These are phyloP conservation scores for Leptura quadrifasciata DNA, from an alignment of 2,888 invertebrate species.

Conservation along the genomic window DNA sequence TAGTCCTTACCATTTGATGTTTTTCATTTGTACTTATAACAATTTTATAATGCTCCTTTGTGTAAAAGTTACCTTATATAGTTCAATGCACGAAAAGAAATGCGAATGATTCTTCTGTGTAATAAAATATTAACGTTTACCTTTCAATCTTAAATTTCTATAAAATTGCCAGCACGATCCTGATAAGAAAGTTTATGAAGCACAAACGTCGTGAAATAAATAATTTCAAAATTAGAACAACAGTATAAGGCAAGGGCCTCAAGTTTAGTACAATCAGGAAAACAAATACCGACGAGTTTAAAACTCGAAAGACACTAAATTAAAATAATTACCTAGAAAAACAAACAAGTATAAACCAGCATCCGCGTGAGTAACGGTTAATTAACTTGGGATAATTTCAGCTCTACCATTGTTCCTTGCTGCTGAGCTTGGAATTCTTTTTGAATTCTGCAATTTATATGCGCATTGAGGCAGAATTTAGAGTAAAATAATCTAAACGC, in stretches of 20 bases:
- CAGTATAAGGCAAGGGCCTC: constrained; percentile 9
- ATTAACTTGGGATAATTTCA: constrained; percentile 30
- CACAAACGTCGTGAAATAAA: constrained; percentile 11
- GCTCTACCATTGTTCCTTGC: constrained; percentile 14
- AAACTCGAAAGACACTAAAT: constrained; percentile 28
- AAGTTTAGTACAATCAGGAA: constrained; percentile 1
- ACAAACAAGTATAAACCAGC: constrained; percentile 20
- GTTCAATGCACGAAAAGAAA: no score
- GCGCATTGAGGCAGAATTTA: constrained; percentile 11
- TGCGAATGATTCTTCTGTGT: no score
- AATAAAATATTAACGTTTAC: no score
- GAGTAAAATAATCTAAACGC: background rate
- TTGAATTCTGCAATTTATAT: constrained; percentile 17
- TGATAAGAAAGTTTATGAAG: no score
- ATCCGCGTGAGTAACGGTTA: constrained; percentile 34
- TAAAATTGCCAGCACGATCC: no score
- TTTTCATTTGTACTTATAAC: no score
- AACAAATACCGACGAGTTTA: constrained; percentile 28
- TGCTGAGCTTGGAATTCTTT: constrained; percentile 6
- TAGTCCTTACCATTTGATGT: no score
- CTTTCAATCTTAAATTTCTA: no score
- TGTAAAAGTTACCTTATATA: no score
- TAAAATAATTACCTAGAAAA: constrained; percentile 33
- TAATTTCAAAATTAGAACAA: constrained; percentile 8
- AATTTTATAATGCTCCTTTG: no score